phyloP scores from a whole-genome alignment of 2,888 invertebrate species.

The Stictocephala bisonia region DNA sequence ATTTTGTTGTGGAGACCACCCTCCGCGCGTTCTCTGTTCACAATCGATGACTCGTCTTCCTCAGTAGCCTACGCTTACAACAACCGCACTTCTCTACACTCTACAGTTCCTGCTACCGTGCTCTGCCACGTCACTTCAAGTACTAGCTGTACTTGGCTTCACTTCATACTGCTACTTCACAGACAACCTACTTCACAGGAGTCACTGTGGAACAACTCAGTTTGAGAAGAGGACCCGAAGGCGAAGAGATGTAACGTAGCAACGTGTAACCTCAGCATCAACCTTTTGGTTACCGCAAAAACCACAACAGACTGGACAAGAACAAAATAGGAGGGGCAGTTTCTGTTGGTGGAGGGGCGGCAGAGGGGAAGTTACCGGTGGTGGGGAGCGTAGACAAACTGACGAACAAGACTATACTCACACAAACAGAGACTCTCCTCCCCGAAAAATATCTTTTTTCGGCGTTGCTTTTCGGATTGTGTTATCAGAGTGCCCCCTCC shows the following conservation, averaged over 20 bases:
- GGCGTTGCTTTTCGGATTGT: constrained; percentile 39
- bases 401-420: constrained; percentile 52
- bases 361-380: constrained; percentile 29
- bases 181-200: no score
- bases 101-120: neutral
- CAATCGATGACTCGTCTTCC: neutral
- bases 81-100: neutral
- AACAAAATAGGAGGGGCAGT: constrained; percentile 45
- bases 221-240: neutral
- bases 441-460: constrained; percentile 51
- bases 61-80: neutral
- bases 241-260: neutral
- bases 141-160: no score
- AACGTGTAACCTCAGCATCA: neutral
- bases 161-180: no score
- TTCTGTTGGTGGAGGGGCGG: constrained; percentile 26
- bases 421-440: constrained; percentile 51
- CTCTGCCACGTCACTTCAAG: no score
- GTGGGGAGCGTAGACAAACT: constrained; percentile 49
- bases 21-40: constrained; percentile 25
- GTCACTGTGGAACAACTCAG: no score
- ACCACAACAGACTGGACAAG: constrained; percentile 45
- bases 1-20: constrained; percentile 46
- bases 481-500: constrained; percentile 48
- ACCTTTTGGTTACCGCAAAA: constrained; percentile 31